Evolutionary conservation across 1,140 invertebrate species (phyloP), one percentile per base, ranked within the genome.

Genomic region (Scylla paramamosain): DNA sequence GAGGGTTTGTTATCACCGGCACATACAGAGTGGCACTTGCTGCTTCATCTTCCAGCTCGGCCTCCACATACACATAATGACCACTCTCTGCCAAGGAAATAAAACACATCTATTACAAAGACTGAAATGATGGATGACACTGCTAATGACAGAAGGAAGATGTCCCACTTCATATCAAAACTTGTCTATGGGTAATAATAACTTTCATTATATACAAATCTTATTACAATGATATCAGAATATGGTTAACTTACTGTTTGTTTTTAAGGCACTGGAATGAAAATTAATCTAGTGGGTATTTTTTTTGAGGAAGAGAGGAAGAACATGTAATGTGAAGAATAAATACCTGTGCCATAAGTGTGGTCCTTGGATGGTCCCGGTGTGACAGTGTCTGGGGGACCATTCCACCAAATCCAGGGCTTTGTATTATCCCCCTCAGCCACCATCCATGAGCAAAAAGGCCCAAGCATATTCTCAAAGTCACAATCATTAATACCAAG

Each of bases 331-430:
- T 59, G 16, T 14, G 52, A 4, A 0, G 52, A 20, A 12, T 59
- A 20, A 20, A 4, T 48, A 95, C 91, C 86, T 84, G 83, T 90
- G n/a, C 87, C 92, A 14, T 52, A 91, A 3, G 95, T 96, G 93
- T 96, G 95, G 67, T 96, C 95, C 12, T 83, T 92, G 59, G 95
- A 29, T 4, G 95, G 95, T 4, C 95, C 95, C 39, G 95, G 95
- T 45, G 95, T 82, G 59, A 93, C 8, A 10, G 82, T 92, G 14
- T 94, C 91, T 90, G 94, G 59, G 20, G 95, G 95, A 0, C 90
- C 95, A n/a, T 20, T 25, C 82, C 82, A 67, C 93, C 90, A 92
- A 29, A 46, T 89, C 95, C 95, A 96, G 0, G 94, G 25, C 31
- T 46, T 48, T 32, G 91, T 92, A 48, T 28, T 77, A 59, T 94